Base-by-base conservation (phyloP, 2,797 vertebrate species). In the Rhyacichthys aspro region DNA sequence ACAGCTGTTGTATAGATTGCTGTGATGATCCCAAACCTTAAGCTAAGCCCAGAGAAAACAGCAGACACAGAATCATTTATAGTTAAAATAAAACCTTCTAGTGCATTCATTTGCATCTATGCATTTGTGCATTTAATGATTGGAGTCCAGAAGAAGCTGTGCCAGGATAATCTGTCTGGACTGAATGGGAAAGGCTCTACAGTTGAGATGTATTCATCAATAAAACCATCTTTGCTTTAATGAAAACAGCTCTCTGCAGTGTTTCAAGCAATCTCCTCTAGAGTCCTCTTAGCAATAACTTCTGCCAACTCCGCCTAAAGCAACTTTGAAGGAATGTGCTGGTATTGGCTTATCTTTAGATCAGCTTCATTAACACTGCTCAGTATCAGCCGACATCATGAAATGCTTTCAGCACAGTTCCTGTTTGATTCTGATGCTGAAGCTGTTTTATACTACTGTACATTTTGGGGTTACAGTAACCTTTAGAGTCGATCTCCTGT, bases 381-480 rank as follows among this genome's bases (percentile, higher is more conserved):
- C 7, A n/a, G n/a, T n/a, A n/a, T 28, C 4, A 28, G 4, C 23
- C 23, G 7, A 28, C 23, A 28, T 5, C 23, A 28, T 28, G 4
- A 28, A 28, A 28, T 23, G 5, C 19, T 23, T 23, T 23, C 19
- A 23, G 19, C 7, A 6, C 1, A 6, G 23, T 28, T 28, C 23
- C 23, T 28, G 23, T 28, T 28, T 6, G 7, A 6, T 28, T 28
- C 18, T 37, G 16, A 43, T 65, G 49, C 18, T 45, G 14, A 45
- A 34, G 38, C 16, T 43, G 43, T 52, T 32, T 36, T 63, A 12
- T 41, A 14, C 39, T n/a, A 41, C 39, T 41, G 11, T 7, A 41
- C 7, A 12, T 10, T 45, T 45, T 45, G 33, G 70, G 66, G 69
- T 72, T 54, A 63, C 18, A 44, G 50, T 33, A 63, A 56, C 43